Base-by-base conservation (phyloP, 2,797 vertebrate genomes). In the Novumbra hubbsi region DNA sequence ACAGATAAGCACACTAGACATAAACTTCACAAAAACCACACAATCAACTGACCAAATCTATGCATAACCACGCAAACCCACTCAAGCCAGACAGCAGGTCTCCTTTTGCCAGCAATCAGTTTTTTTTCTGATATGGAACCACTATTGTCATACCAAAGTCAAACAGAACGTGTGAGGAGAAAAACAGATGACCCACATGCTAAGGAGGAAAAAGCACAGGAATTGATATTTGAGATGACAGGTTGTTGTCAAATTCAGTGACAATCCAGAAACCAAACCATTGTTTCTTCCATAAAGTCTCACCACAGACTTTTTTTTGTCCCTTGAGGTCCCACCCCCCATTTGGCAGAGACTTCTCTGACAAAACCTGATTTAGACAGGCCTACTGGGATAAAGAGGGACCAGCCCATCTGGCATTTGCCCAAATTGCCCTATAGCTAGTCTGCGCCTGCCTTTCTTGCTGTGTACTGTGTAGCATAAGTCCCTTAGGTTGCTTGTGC, bases 1-100 rank as follows among this genome's bases (percentile, higher is more conserved):
- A 62, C 24, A 49, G 41, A 45, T 65, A 68, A 21, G 86, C 87
- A 80, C 84, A 89, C 89, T 82, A 88, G 7, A 15, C 50, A 19
- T 12, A 21, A 38, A 64, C 62, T 28, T 28, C 50, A 38, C n/a
- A 24, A 60, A n/a, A 69, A 73, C 24, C 74, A 64, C 17, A 57
- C 62, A 68, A 27, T 71, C 60, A 70, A 60, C 73, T 78, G 52
- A 74, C 69, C 14, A 21, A 62, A 52, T 4, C 34, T 2, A 38
- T 2, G 50, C 16, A 7, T 21, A 17, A 14, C 12, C n/a, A 41
- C 21, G 45, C 60, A 63, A 63, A 30, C 27, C 60, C 34, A 63
- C 60, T 27, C 24, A 11, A 24, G 27, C 27, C 24, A 24, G 60
- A 28, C 27, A 6, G 6, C 60, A 24, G 60, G 60, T 62, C 60